A percentile compares a stretch with the other conserved stretches of the same genome.
Conservation (phyloP, 2,113 vertebrate genomes). For the Eolophus roseicapilla region DNA sequence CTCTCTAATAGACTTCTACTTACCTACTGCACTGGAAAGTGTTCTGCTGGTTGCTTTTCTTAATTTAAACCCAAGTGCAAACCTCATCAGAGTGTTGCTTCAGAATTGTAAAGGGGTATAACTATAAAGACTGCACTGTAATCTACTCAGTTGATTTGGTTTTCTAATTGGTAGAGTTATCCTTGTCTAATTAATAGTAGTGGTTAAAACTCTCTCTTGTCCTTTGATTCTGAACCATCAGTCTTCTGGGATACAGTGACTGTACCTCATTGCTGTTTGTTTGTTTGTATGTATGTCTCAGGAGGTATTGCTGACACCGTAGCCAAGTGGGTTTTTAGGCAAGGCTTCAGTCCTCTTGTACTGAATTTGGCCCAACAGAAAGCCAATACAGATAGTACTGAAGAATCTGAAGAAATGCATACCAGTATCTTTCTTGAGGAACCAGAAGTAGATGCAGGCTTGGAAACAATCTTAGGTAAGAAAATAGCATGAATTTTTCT, state of each 20-base stretch:
- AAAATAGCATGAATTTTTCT: background rate
- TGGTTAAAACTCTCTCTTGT: background rate
- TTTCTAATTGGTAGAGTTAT: background rate
- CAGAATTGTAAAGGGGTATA: background rate
- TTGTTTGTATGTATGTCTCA: slow-evolving; percentile 26
- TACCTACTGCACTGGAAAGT: background rate
- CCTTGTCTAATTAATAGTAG: background rate
- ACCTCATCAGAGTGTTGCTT: background rate
- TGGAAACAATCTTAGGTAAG: slow-evolving; percentile 72
- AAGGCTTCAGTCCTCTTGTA: slow-evolving; percentile 78
- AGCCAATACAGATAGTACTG: slow-evolving; percentile 45
- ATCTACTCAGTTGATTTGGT: background rate
- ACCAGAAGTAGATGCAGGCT: slow-evolving; percentile 37
- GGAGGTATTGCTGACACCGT: slow-evolving; percentile 92
- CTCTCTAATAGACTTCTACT: background rate
- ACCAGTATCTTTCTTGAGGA: slow-evolving; percentile 3
- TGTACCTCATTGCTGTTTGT: background rate
- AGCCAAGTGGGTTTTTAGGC: slow-evolving; percentile 94
- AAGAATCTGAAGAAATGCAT: slow-evolving; percentile 40
- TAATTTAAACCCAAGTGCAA: background rate
- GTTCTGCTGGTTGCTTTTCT: background rate
- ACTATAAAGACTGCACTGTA: background rate
- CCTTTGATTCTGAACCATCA: background rate
- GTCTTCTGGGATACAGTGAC: background rate
- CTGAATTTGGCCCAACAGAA: slow-evolving; percentile 77